Conservation (phyloP, 2,113 vertebrate species). For the Xenopus tropicalis region DNA sequence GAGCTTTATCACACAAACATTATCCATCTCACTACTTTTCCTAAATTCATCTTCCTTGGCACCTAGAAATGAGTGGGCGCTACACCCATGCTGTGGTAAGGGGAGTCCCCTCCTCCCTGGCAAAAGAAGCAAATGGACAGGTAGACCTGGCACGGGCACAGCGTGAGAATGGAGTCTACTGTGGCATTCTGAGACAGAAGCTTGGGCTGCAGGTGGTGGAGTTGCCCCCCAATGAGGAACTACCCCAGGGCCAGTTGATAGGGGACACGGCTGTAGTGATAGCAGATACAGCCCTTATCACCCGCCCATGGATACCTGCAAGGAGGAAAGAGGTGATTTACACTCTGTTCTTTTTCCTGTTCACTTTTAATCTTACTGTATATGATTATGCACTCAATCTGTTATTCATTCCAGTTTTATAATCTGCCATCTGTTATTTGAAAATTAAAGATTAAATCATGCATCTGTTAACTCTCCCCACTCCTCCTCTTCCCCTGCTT, state of each 20-base stretch:
- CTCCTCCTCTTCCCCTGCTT: conserved; percentile 4
- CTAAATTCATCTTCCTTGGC: background rate
- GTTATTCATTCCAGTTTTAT: background rate
- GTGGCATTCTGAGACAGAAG: conserved; percentile 84
- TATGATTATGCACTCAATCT: background rate
- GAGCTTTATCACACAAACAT: no score
- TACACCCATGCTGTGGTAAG: conserved; percentile 87
- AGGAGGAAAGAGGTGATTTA: conserved; percentile 77
- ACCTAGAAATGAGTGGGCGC: conserved; percentile 54
- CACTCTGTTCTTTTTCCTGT: background rate
- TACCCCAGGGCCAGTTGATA: conserved; percentile 78
- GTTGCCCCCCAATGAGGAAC: conserved; percentile 72
- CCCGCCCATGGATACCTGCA: conserved; percentile 74
- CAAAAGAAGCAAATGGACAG: conserved; percentile 45
- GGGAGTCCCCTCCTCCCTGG: conserved; percentile 75
- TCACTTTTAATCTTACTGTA: background rate
- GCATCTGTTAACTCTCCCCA: background rate
- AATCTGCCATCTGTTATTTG: conserved; percentile 18
- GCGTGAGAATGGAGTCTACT: conserved; percentile 82
- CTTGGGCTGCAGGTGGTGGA: conserved; percentile 88
- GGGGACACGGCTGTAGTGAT: conserved; percentile 84
- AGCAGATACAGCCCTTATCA: conserved; percentile 82
- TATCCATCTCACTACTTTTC: background rate
- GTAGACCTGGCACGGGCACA: conserved; percentile 82
- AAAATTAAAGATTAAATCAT: background rate